Base-by-base conservation (phyloP, 2,797 vertebrate species). In the Pantherophis alleghaniensis region DNA sequence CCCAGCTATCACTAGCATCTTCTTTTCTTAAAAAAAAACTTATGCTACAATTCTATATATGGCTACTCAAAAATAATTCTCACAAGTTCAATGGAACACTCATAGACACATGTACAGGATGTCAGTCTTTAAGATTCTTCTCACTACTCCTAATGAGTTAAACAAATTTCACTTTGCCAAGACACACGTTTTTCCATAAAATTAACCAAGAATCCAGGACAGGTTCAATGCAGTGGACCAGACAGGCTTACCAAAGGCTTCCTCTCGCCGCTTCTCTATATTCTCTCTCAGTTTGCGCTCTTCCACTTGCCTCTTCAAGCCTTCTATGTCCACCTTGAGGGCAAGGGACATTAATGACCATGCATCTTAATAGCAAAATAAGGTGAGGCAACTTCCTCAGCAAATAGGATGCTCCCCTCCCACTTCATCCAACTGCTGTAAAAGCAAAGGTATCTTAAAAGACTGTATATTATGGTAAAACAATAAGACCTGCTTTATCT, bases 261-360 rank as follows among this genome's bases (percentile, higher is more conserved):
- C 93, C 28, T 97, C 94, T 56, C 94, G 94, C 56, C 3, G 95
- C 57, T n/a, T 92, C 69, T 97, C 96, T 11, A 6, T 89, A 59
- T 92, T 88, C 42, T 97, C 89, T 55, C 20, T 93, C 79, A 88
- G 89, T 57, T 95, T 97, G 89, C 5, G 90, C 42, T 97, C 96
- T 55, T 97, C 94, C 5, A 96, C 94, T 63, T 97, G 97, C 12
- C 26, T 92, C 66, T 97, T 96, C 88, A 97, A 92, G 32, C 95
- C 93, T 90, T 95, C 89, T 7, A 93, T 87, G 88, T 97, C 97
- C 89, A 97, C 96, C 97, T 98, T 89, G 22, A 63, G 32, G 91
- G 61, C 90, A 53, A 90, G 92, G 94, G 22, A 87, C n/a, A 87
- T 59, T 16, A 55, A 20, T 83, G 32, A 61, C 14, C 16, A 1